phyloP scores from a whole-genome alignment of 1,140 invertebrate species.

The Drosophila quadrilineata region DNA sequence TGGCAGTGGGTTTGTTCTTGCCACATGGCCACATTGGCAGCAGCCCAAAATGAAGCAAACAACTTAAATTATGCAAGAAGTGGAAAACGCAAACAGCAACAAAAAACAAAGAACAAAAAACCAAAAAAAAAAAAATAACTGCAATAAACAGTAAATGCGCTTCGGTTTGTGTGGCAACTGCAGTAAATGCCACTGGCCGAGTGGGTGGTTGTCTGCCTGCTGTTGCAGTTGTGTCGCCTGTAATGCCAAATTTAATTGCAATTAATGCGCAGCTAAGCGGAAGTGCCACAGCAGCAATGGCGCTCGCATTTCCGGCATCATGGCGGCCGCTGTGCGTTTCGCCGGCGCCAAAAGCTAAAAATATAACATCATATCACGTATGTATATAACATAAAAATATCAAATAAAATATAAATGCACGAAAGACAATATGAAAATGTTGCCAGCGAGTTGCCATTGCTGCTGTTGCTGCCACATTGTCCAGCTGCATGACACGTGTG shows the following conservation, averaged over 20 bases:
- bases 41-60: constrained; percentile 49
- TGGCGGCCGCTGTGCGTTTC: background rate
- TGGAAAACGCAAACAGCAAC: constrained; percentile 54
- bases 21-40: background rate
- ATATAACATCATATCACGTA: constrained; percentile 20
- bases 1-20: background rate
- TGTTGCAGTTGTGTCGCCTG: constrained; percentile 2
- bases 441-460: too few relatives aligned
- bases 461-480: constrained; percentile 11
- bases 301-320: constrained; percentile 47
- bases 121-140: constrained; percentile 55
- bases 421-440: background rate
- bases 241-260: constrained; percentile 76
- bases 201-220: background rate
- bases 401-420: background rate
- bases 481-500: constrained; percentile 9
- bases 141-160: constrained; percentile 52
- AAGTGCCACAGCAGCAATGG: constrained; percentile 55
- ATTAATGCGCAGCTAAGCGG: constrained; percentile 70
- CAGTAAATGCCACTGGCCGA: background rate
- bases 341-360: constrained; percentile 17
- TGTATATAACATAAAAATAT: background rate
- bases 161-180: background rate
- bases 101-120: constrained; percentile 63
- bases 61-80: constrained; percentile 69